A percentile compares a stretch with the other conserved stretches of the same genome.
These are phyloP conservation scores for Myotis findleyi DNA, from an alignment of 2,797 vertebrate genomes.

Conservation along the genomic window DNA sequence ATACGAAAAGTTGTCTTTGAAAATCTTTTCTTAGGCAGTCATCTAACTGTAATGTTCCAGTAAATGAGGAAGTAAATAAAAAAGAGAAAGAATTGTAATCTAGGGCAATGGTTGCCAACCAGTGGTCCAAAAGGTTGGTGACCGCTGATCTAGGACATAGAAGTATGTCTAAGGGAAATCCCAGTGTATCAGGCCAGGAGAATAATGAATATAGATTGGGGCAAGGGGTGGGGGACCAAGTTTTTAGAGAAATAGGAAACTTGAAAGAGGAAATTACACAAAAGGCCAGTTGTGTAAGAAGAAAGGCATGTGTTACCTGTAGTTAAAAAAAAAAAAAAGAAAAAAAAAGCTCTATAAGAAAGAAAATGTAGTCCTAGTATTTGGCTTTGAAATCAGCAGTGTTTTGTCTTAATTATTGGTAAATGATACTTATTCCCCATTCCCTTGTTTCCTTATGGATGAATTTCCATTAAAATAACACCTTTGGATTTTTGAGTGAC, in stretches of 20 bases:
- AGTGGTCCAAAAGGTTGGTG: too few relatives aligned
- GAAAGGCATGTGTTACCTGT: background rate
- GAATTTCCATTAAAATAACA: background rate
- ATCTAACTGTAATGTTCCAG: background rate
- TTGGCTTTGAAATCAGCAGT: conserved; percentile 18
- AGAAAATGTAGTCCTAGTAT: background rate
- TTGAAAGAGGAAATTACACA: background rate
- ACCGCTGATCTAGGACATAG: background rate
- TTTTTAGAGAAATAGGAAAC: conserved; percentile 3
- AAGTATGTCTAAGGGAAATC: background rate
- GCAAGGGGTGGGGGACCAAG: background rate
- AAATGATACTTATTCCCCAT: background rate
- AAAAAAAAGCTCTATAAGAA: background rate
- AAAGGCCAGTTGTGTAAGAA: background rate
- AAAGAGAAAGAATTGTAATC: background rate
- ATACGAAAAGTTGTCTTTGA: background rate
- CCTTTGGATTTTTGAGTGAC: background rate
- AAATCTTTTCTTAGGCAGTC: conserved; percentile 4
- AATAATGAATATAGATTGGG: background rate
- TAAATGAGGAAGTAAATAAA: conserved; percentile 17
- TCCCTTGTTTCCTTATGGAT: background rate
- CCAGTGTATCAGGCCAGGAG: background rate
- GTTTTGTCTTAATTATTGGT: background rate
- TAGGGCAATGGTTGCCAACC: background rate
- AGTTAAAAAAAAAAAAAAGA: background rate